A percentile compares a stretch with the other conserved stretches of the same genome.
These are phyloP conservation scores for Alosa sapidissima DNA, from an alignment of 2,797 vertebrate species.

Conservation along the genomic window DNA sequence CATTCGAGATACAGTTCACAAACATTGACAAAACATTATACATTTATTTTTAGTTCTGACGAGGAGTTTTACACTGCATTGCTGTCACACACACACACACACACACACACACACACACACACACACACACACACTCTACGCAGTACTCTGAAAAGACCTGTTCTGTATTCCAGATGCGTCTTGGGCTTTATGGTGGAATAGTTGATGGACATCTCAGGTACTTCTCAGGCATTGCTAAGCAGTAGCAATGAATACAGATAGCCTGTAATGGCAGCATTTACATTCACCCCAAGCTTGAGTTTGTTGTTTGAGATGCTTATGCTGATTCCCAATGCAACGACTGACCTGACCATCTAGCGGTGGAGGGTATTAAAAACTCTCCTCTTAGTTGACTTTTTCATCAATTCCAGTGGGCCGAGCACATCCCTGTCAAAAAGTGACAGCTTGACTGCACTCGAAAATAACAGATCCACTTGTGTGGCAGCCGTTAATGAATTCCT, in stretches of 20 bases:
- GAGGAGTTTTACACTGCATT: not conserved
- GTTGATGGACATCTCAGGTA: slow-evolving; percentile 25
- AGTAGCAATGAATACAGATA: slow-evolving; percentile 24
- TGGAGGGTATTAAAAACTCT: not conserved
- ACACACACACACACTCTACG: slow-evolving; percentile 8
- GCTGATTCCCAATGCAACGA: not conserved
- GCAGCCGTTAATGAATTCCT: not conserved
- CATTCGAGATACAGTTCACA: not conserved
- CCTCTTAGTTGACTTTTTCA: not conserved
- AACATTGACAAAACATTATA: not conserved
- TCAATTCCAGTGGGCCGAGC: not conserved
- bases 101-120: slow-evolving; percentile 29
- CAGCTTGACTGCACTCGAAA: not conserved
- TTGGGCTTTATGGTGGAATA: slow-evolving; percentile 20
- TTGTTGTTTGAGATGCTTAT: not conserved
- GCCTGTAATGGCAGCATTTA: not conserved
- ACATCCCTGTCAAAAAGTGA: slow-evolving; percentile 12
- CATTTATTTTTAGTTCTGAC: not conserved
- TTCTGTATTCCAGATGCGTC: slow-evolving; percentile 10
- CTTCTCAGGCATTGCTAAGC: not conserved
- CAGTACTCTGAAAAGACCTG: not conserved
- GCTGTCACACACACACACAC: not conserved
- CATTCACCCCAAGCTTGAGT: not conserved
- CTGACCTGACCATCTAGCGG: not conserved
- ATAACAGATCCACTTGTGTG: not conserved